Evolutionary conservation across 2,113 vertebrate species (phyloP), one percentile per base, ranked within the genome.

Genomic region (Mesembrinibis cayennensis): DNA sequence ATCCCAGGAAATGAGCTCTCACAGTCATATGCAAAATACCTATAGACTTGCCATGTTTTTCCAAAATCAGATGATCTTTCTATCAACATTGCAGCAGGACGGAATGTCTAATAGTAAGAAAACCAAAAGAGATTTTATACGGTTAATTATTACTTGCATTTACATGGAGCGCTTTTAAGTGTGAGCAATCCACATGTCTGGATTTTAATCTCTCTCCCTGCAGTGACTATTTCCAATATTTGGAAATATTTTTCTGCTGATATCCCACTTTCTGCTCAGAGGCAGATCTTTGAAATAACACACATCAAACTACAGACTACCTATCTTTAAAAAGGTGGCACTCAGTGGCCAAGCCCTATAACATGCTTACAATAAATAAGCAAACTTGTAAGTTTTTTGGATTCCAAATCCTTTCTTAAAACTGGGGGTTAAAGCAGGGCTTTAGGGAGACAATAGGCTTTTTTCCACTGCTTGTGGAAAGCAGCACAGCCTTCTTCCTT

Each of bases 1-100:
- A 99, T 82, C 7, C 96, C 96, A 3, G 99, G 99, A 97, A 99
- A 99, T 0, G 99, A 98, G 13, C 98, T 96, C 97, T 99, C 99
- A 10, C 99, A 99, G 97, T 99, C 99, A 34, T 99, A 99, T 23
- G 99, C 99, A 25, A 99, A 99, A 97, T 99, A 99, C 17, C 99
- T 98, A 74, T 99, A 99, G 61, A 99, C 99, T 44, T 99, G 98
- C 99, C 99, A 99, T 0, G 98, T 99, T 90, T 98, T 98, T 81
- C 99, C 99, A 36, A 99, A 99, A 96, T 99, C 99, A 17, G 99
- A 98, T 0, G 99, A 99, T n/a, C 99, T 99, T 94, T 99, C 99
- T 52, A 99, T 99, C 93, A 99, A 96, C 99, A 99, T 99, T 38
- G 99, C 99, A 65, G 99, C 99, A 13, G 99, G 99, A 10, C 99